Base-by-base conservation (phyloP, 2,888 invertebrate genomes). In the Dicycla oo region DNA sequence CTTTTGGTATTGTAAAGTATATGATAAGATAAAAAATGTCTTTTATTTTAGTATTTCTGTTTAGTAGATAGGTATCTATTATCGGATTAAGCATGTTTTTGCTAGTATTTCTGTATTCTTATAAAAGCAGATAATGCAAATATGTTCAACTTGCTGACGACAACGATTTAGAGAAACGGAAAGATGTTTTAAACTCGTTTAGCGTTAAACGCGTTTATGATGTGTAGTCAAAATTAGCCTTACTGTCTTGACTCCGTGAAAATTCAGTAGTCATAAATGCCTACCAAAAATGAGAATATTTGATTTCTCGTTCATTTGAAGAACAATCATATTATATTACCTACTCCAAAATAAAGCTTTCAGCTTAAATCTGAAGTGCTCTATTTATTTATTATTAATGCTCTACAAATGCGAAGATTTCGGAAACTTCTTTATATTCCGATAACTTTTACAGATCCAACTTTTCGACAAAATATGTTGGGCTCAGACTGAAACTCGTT, bases 1-100 rank as follows among this genome's bases (percentile, higher is more conserved):
- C n/a, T n/a, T n/a, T n/a, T n/a, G n/a, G 26, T 40, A 23, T 58
- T 67, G 40, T 63, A 63, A 71, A 71, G 26, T 67, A 75, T 7
- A 56, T 13, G 70, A 75, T 80, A 75, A 75, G 78, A 80, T 66
- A n/a, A 69, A 53, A 26, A n/a, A 26, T 57, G 56, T 34, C 7
- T 78, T 77, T 73, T 57, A 56, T 64, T 72, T 56, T 6, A 40
- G 20, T 47, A 30, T 63, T 40, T 40, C 8, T 23, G 6, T 54
- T 15, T 6, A 20, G 11, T 38, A 38, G 38, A 30, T 23, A 8
- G 57, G 45, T 73, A 58, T 11, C 26, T 8, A 34, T 51, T 66
- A 73, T 67, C 75, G 10, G 26, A 38, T 45, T 57, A 67, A 20
- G 15, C 8, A 66, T 2, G 1, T 45, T 45, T 47, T 51, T 57